Conservation (phyloP, 1,140 invertebrate genomes). For the Diorhabda carinulata region DNA sequence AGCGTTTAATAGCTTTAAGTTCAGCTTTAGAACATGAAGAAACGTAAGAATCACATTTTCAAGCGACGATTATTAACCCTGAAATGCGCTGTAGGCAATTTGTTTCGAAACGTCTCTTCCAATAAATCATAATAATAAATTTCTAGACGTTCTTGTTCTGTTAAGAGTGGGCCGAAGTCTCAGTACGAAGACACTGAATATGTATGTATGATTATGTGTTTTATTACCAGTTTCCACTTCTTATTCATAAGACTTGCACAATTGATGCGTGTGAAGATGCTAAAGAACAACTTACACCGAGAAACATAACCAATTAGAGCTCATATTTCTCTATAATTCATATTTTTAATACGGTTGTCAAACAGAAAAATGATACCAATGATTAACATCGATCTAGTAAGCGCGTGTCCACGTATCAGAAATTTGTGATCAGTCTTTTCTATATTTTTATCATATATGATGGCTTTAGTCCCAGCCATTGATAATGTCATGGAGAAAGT, state of each 20-base stretch:
- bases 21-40: neutral
- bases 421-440: no score
- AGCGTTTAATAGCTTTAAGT: neutral
- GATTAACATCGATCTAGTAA: no score
- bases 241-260: constrained; percentile 18
- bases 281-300: neutral
- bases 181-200: constrained; percentile 15
- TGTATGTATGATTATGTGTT: constrained; percentile 16
- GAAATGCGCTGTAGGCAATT: constrained; percentile 1
- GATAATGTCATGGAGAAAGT: no score
- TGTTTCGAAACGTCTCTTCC: constrained; percentile 11
- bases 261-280: neutral
- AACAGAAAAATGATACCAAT: no score
- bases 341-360: no score
- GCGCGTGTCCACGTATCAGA: no score
- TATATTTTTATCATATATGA: no score
- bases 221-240: constrained; percentile 17
- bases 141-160: constrained; percentile 4
- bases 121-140: constrained; percentile 16
- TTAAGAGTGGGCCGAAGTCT: constrained; percentile 10
- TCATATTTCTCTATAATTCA: no score
- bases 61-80: constrained; percentile 7
- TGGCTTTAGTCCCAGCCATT: no score
- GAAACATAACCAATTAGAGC: neutral
- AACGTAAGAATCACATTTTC: neutral